Evolutionary conservation across 2,888 invertebrate genomes (phyloP), one percentile per base, ranked within the genome.

Genomic region (Sinhomidia bicolor): DNA sequence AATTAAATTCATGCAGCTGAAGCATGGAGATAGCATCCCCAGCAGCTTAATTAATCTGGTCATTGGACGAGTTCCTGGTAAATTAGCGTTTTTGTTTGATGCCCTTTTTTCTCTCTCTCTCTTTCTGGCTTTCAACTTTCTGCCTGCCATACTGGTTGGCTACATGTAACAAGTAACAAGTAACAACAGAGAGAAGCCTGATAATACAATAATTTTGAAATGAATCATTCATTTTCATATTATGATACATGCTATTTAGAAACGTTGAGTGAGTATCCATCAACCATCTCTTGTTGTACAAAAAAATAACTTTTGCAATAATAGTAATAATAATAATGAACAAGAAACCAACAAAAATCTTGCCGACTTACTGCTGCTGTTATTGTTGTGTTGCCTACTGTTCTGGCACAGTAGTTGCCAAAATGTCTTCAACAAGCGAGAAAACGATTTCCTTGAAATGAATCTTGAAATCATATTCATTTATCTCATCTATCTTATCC

Each of bases 341-440:
- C n/a, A n/a, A n/a, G 6, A 26, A 62, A 29, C 62, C 29, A 2
- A 68, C 17, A n/a, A 36, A 68, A 36, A 36, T 36, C 65, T n/a
- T n/a, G n/a, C n/a, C n/a, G n/a, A n/a, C n/a, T n/a, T n/a, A n/a
- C n/a, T 29, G 9, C 12, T 20, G 17, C n/a, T 51, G 44, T 41
- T 62, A 44, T 62, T 82, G 68, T 82, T 82, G 26, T 82, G 83
- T 26, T 83, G 83, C 83, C 83, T 41, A 71, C 74, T 57, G 57
- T 74, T 83, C 83, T 83, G 41, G 83, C 57, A 54, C 83, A 54
- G 71, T 74, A 74, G 83, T 83, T 83, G 83, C 83, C 83, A 71
- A 83, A 83, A 83, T 83, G 83, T 83, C 83, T 83, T 83, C 54
- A 83, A 74, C 71, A 36, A 83, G 83, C 83, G 83, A 83, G 57